Evolutionary conservation across 37 sponge, comb jelly and placozoan species (phyloP).

Genomic region (Amphimedon queenslandica): DNA sequence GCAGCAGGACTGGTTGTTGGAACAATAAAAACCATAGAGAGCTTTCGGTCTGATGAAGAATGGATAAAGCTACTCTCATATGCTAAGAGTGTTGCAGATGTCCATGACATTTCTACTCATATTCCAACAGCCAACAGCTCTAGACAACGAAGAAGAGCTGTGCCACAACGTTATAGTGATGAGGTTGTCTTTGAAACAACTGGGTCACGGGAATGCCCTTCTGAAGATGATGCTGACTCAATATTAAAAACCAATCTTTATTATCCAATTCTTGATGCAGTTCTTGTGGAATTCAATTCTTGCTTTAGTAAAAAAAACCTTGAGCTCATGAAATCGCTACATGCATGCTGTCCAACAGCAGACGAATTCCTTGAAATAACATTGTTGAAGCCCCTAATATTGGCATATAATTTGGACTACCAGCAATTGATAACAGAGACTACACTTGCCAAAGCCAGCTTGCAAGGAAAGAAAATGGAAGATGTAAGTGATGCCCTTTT

Average conservation of each 20-base stretch:
- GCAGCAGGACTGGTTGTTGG: slow-evolving; percentile 13
- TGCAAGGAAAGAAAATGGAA: no score
- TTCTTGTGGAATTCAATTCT: no score
- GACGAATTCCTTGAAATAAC: neutral
- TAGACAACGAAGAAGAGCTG: neutral
- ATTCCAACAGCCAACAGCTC: neutral
- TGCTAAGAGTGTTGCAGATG: slow-evolving; percentile 22
- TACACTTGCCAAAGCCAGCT: no score
- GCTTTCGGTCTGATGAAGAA: slow-evolving; percentile 19
- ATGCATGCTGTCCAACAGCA: slow-evolving; percentile 2
- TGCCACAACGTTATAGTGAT: slow-evolving; percentile 1
- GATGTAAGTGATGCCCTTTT: no score
- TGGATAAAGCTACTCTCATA: slow-evolving; percentile 16
- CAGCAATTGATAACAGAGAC: neutral
- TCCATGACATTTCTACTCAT: neutral
- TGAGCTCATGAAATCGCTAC: no score
- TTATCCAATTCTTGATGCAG: no score
- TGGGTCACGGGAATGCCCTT: neutral
- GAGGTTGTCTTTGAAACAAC: slow-evolving; percentile 5
- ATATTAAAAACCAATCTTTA: no score
- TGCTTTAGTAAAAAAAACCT: no score
- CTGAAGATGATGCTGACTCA: no score
- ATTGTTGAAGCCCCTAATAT: neutral
- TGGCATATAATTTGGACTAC: neutral
- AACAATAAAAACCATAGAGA: slow-evolving; percentile 5